A percentile compares a stretch with the other conserved stretches of the same genome.
phyloP scores from a whole-genome alignment of 2,888 invertebrate species.

The Leptura quadrifasciata region DNA sequence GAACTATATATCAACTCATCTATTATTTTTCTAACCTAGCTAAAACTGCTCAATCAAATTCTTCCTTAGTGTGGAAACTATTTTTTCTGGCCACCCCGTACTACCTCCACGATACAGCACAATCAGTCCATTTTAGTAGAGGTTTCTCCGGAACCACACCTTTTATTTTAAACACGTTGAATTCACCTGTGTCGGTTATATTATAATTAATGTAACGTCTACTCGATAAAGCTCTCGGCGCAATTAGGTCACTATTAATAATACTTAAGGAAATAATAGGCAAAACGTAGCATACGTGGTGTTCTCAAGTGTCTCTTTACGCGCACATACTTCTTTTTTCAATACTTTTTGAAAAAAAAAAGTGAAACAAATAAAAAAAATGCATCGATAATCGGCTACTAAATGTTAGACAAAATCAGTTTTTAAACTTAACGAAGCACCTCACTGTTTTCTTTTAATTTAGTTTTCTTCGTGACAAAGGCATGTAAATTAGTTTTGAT shows the following conservation, averaged over 20 bases:
- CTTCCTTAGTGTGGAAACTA: background rate
- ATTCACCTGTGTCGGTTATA: constrained; percentile 43
- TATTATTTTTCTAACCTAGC: too few species aligned
- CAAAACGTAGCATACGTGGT: constrained; percentile 7
- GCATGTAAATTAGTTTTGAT: too few species aligned
- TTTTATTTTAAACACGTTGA: constrained; percentile 43
- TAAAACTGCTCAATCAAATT: too few species aligned
- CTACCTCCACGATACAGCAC: background rate
- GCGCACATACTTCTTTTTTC: too few species aligned
- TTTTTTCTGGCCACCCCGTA: background rate
- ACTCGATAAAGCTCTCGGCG: constrained; percentile 41
- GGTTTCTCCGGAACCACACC: constrained; percentile 48
- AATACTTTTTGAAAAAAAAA: too few species aligned
- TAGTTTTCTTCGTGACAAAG: too few species aligned
- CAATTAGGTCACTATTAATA: constrained; percentile 47
- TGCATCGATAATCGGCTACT: too few species aligned
- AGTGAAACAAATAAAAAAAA: too few species aligned
- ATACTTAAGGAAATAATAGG: constrained; percentile 18
- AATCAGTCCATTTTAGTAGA: constrained; percentile 18
- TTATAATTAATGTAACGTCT: constrained; percentile 45
- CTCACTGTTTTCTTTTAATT: too few species aligned
- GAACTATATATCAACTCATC: too few species aligned
- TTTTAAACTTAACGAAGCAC: too few species aligned
- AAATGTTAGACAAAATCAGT: too few species aligned
- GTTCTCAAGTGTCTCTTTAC: background rate